phyloP scores from a whole-genome alignment of 2,888 invertebrate species.

The Platynereis dumerilii region DNA sequence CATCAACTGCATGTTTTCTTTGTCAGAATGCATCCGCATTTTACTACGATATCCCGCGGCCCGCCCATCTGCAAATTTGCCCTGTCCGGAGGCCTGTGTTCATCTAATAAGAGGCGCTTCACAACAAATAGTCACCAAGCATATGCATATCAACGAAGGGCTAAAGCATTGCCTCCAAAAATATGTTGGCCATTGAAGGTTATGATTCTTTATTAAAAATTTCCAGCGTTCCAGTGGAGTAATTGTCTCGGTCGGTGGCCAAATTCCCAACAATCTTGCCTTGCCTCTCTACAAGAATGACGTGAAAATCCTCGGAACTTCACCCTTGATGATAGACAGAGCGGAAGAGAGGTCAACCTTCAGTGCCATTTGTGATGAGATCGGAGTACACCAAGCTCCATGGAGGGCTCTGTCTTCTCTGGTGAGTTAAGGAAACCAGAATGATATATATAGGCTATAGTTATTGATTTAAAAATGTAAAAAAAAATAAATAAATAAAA shows the following conservation, averaged over 20 bases:
- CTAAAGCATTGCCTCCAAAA: too few species aligned
- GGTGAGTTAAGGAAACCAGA: slow-evolving; percentile 39
- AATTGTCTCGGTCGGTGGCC: slow-evolving; percentile 55
- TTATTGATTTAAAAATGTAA: background rate
- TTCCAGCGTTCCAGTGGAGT: slow-evolving; percentile 44
- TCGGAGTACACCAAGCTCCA: slow-evolving; percentile 49
- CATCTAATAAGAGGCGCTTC: too few species aligned
- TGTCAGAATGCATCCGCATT: too few species aligned
- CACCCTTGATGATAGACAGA: slow-evolving; percentile 48
- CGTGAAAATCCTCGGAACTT: slow-evolving; percentile 50
- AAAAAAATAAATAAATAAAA: background rate
- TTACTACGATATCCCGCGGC: too few species aligned
- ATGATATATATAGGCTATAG: background rate
- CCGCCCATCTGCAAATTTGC: too few species aligned
- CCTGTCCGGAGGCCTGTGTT: too few species aligned
- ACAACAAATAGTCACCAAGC: too few species aligned
- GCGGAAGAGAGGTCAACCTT: slow-evolving; percentile 53
- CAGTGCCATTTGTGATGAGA: slow-evolving; percentile 50
- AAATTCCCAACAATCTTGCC: slow-evolving; percentile 58
- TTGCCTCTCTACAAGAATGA: slow-evolving; percentile 47
- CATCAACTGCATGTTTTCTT: too few species aligned
- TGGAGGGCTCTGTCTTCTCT: slow-evolving; percentile 49
- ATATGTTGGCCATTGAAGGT: too few species aligned
- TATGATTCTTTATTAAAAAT: too few species aligned
- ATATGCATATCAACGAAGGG: too few species aligned